Conservation (phyloP, 2,888 invertebrate species). For the Panopea generosa region DNA sequence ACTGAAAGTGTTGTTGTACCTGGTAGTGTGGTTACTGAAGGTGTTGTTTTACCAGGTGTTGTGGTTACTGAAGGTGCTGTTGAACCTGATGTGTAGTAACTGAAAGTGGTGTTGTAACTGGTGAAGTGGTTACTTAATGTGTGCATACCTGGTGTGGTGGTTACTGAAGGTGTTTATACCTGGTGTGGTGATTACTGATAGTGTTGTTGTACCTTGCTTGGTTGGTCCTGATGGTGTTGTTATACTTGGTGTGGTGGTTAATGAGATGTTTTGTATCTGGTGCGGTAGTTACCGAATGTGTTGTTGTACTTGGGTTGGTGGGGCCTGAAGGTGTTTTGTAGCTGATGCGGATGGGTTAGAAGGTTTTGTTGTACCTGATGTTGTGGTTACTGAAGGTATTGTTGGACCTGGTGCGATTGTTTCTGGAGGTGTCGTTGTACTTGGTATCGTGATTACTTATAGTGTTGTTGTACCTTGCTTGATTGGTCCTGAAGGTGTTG, state of each 20-base stretch:
- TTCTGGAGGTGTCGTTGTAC: constrained; percentile 4
- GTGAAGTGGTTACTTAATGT: no score
- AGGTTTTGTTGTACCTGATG: no score
- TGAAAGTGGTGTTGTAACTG: no score
- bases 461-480: no score
- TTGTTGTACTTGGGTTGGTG: constrained; percentile 7
- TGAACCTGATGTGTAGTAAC: not conserved
- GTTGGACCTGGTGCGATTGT: constrained; percentile 14
- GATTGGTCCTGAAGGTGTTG: no score
- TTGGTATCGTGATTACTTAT: no score
- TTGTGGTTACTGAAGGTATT: constrained; percentile 16
- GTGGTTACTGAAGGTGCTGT: not conserved
- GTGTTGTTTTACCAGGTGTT: not conserved
- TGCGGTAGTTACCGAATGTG: not conserved
- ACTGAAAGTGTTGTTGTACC: no score
- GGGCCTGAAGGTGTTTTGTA: not conserved
- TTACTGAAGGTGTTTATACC: no score
- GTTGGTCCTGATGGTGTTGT: constrained; percentile 12
- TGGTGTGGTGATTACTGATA: no score
- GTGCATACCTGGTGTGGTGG: no score
- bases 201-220: not conserved
- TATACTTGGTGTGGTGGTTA: constrained; percentile 7
- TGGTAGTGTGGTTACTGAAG: not conserved
- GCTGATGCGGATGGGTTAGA: constrained; percentile 2
- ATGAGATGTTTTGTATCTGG: constrained; percentile 1